A percentile compares a stretch with the other conserved stretches of the same genome.
These are phyloP conservation scores for Rotaria socialis DNA, from an alignment of 2,888 invertebrate species.

Conservation along the genomic window DNA sequence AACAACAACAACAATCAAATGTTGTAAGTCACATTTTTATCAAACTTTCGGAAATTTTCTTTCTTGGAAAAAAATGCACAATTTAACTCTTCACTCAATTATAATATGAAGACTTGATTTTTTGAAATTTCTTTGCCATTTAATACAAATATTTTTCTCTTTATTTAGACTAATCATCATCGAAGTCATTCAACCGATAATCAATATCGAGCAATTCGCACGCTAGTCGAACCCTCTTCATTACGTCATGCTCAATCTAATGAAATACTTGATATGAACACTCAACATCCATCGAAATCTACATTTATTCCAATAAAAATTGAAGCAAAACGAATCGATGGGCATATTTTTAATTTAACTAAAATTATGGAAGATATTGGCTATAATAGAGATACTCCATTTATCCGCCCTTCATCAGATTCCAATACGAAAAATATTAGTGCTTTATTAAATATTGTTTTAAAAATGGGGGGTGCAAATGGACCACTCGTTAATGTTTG, in stretches of 20 bases:
- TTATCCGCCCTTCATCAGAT: neutral
- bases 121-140: no score
- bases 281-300: neutral
- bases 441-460: neutral
- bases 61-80: no score
- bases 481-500: neutral
- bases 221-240: neutral
- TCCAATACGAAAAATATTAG: neutral
- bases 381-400: neutral
- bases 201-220: neutral
- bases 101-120: no score
- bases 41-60: no score
- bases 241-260: neutral
- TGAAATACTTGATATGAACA: neutral
- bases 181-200: neutral
- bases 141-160: neutral
- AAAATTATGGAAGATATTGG: neutral
- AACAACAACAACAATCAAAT: neutral
- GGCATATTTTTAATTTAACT: slow-evolving; percentile 6
- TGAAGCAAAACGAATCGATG: neutral
- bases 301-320: neutral
- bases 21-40: neutral
- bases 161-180: neutral
- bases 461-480: neutral
- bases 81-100: no score